These are phyloP conservation scores for Conistra vaccinii DNA, from an alignment of 2,888 invertebrate genomes.

Conservation along the genomic window DNA sequence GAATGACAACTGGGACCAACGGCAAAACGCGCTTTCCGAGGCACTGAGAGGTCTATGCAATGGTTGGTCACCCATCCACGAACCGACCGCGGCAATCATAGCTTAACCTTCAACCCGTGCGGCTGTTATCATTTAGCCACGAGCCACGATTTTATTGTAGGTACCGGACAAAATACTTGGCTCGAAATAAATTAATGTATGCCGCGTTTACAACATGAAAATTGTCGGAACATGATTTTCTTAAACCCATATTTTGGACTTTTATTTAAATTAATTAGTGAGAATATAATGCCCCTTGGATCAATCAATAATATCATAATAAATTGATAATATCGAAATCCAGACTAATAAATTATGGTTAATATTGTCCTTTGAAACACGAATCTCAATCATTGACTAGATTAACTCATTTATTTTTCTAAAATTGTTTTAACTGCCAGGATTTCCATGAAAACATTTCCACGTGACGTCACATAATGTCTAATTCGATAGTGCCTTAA, in stretches of 20 bases:
- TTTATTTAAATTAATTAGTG: background rate
- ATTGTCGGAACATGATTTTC: background rate
- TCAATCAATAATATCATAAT: background rate
- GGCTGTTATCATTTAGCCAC: background rate
- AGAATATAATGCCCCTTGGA: background rate
- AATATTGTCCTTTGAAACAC: background rate
- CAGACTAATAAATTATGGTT: background rate
- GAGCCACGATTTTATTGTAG: too few relatives aligned
- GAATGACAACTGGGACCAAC: too few relatives aligned
- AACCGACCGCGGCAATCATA: background rate
- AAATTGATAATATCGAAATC: background rate
- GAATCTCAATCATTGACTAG: too few relatives aligned
- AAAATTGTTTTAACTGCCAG: too few relatives aligned
- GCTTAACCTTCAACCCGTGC: background rate
- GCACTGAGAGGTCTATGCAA: too few relatives aligned
- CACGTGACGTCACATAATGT: slow-evolving; percentile 9
- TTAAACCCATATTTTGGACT: background rate
- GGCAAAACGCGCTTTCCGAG: too few relatives aligned
- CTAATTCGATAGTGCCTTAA: slow-evolving; percentile 49
- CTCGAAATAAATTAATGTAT: background rate
- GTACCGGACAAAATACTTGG: background rate
- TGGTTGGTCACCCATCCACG: too few relatives aligned
- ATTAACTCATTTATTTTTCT: too few relatives aligned
- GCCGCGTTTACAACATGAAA: background rate
- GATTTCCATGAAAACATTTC: slow-evolving; percentile 1